Percentiles rank a stretch among this genome's conserved stretches.
phyloP scores from a whole-genome alignment of 2,113 vertebrate species.

The Cnemophilus loriae region DNA sequence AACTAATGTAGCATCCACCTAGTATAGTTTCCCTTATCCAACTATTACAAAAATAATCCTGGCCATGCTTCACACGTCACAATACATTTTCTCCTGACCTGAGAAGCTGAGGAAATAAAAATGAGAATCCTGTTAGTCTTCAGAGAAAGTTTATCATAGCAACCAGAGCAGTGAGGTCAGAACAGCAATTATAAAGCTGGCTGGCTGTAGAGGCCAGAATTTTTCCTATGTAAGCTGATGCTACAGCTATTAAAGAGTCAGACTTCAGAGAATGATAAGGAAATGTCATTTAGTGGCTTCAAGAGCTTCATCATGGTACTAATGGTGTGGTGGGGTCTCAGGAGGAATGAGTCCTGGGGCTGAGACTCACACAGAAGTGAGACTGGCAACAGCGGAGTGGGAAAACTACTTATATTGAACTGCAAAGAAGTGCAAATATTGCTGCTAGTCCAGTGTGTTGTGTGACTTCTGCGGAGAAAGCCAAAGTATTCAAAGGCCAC shows the following conservation, averaged over 20 bases:
- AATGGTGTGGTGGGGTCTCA: background rate
- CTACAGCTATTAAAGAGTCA: background rate
- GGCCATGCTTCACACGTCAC: background rate
- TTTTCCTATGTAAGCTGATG: background rate
- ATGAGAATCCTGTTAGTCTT: background rate
- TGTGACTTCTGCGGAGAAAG: background rate
- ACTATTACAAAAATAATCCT: background rate
- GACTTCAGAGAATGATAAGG: background rate
- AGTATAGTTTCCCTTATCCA: background rate
- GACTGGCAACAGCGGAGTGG: background rate
- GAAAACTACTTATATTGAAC: background rate
- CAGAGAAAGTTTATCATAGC: background rate
- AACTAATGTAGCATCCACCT: background rate
- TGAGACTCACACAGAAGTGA: accelerated
- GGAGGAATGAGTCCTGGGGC: background rate
- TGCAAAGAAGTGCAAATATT: accelerated
- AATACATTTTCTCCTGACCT: background rate
- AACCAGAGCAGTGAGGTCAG: background rate
- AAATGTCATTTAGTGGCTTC: background rate
- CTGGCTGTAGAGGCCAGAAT: background rate
- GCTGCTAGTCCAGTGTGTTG: background rate
- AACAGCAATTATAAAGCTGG: background rate
- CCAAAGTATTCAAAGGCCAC: background rate
- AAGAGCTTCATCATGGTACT: background rate
- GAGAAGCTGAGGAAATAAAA: background rate